Evolutionary conservation across 1,140 invertebrate species (phyloP).

Genomic region (Pygmarrhopalites habei): DNA sequence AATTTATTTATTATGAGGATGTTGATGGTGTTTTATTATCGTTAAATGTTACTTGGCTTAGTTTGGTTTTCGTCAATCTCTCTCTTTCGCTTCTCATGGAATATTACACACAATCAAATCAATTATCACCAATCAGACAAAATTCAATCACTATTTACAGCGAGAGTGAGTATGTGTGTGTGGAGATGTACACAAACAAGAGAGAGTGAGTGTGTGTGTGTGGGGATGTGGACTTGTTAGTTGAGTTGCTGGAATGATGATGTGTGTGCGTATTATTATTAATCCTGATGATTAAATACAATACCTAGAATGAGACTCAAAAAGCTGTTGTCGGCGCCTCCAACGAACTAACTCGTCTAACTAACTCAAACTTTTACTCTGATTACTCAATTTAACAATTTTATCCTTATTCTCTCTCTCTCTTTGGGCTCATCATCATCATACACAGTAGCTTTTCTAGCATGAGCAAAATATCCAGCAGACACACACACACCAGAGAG

Average conservation of each 20-base stretch:
- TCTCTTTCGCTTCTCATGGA: neutral
- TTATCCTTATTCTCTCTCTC: conserved; percentile 1
- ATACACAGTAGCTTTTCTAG: conserved; percentile 2
- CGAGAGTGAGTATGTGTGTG: too few species aligned
- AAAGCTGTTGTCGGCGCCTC: conserved; percentile 17
- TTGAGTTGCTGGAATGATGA: neutral
- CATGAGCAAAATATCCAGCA: neutral
- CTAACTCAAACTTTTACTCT: conserved; percentile 25
- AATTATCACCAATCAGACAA: conserved; percentile 40
- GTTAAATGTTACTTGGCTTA: conserved; percentile 6
- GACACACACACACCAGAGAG: too few species aligned
- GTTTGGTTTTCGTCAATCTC: neutral
- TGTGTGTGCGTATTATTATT: neutral
- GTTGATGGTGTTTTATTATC: conserved; percentile 13
- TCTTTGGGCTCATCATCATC: neutral
- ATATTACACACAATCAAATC: conserved; percentile 35
- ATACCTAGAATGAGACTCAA: conserved; percentile 23
- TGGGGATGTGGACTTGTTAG: neutral
- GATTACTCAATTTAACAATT: conserved; percentile 29
- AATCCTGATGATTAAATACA: conserved; percentile 13
- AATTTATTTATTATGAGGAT: conserved; percentile 11
- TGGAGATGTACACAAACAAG: neutral
- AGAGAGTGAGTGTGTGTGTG: too few species aligned
- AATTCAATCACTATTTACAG: conserved; percentile 38
- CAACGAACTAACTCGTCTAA: conserved; percentile 7